Percentiles rank a stretch among this genome's conserved stretches.
phyloP scores from a whole-genome alignment of 37 sponge, comb jelly and placozoan species.

The Hexactinellida sp. region DNA sequence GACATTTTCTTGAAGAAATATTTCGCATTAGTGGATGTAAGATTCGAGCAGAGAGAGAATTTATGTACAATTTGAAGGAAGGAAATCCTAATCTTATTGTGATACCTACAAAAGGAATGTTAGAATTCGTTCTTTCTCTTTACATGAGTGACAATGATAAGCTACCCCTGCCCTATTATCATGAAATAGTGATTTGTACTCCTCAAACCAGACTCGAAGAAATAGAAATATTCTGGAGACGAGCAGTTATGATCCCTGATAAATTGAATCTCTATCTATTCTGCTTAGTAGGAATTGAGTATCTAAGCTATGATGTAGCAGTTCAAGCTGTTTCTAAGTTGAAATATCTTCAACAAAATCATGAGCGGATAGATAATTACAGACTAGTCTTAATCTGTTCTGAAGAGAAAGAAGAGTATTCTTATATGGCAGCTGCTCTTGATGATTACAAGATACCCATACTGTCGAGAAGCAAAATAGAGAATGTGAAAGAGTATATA shows the following conservation, averaged over 20 bases:
- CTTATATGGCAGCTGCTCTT: background rate
- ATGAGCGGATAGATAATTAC: background rate
- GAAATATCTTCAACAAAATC: background rate
- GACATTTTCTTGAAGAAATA: background rate
- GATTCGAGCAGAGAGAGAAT: background rate
- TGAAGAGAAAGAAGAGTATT: background rate
- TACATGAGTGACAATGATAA: background rate
- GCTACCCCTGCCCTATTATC: background rate
- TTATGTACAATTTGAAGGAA: background rate
- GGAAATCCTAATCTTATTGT: background rate
- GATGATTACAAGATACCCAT: background rate
- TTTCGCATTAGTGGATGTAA: background rate
- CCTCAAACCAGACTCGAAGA: background rate
- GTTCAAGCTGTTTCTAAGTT: background rate
- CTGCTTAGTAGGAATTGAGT: background rate
- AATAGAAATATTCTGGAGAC: constrained; percentile 9
- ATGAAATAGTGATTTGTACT: background rate
- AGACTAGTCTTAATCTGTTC: background rate
- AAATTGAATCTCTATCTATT: background rate
- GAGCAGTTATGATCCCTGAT: background rate
- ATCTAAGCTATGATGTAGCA: background rate
- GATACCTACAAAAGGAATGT: background rate
- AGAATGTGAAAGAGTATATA: background rate
- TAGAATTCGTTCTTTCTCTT: background rate
- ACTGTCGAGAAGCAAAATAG: background rate